Percentiles rank a stretch among this genome's conserved stretches.
These are phyloP conservation scores for Lysiphlebus fabarum DNA, from an alignment of 1,140 invertebrate genomes.

Conservation along the genomic window DNA sequence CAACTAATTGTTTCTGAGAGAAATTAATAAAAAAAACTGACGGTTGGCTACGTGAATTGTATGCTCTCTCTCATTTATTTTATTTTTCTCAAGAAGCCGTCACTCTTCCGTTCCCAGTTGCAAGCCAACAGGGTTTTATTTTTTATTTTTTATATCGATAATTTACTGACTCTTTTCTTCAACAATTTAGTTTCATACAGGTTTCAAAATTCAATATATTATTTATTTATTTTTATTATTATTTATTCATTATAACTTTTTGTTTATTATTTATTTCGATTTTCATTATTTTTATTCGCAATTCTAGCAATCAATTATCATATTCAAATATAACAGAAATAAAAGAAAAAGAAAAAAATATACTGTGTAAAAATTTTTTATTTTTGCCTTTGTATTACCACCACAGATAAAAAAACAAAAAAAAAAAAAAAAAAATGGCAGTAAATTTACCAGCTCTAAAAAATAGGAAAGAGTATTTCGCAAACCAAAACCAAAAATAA, in stretches of 20 bases:
- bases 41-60: conserved; percentile 16
- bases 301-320: no score
- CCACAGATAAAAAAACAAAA: no score
- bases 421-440: conserved; percentile 18
- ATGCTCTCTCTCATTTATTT: conserved; percentile 18
- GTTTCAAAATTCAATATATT: conserved; percentile 4
- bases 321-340: no score
- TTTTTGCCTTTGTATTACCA: no score
- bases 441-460: conserved; percentile 41
- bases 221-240: neutral
- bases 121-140: conserved; percentile 3
- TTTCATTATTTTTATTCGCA: conserved; percentile 18
- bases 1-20: conserved; percentile 56
- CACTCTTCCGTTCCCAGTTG: conserved; percentile 3
- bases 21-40: conserved; percentile 55
- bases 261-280: conserved; percentile 24
- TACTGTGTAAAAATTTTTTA: no score
- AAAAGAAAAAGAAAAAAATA: no score
- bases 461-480: conserved; percentile 39
- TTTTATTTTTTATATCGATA: conserved; percentile 9
- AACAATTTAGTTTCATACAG: no score
- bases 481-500: conserved; percentile 51
- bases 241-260: conserved; percentile 20
- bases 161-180: conserved; percentile 10
- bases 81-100: conserved; percentile 19